Base-by-base conservation (phyloP, 2,797 vertebrate genomes). In the Oceanodroma leucorhoa region DNA sequence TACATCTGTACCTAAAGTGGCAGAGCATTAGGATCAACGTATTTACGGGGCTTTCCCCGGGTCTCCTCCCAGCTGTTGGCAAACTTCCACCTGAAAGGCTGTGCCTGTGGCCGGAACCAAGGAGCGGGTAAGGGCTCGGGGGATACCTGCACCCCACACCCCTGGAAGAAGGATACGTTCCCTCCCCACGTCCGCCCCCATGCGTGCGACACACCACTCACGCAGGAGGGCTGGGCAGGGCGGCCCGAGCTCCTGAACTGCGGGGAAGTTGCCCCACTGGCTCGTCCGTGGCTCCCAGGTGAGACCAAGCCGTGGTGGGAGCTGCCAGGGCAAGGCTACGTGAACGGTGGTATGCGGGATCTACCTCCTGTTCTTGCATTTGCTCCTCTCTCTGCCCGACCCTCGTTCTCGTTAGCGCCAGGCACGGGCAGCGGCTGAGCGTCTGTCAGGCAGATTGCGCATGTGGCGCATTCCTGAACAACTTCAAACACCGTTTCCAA, bases 371-470 rank as follows among this genome's bases (percentile, higher is more conserved):
- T 40, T 62, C 30, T 29, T 57, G 73, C 9, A 3, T 32, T 80
- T 64, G 36, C 17, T 72, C 45, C 41, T 65, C 12, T 14, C 67
- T 50, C 75, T 51, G 14, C 55, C 45, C 41, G 29, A 43, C 32
- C n/a, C 67, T 38, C 1, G 0, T 18, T 32, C 53, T 36, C 2
- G 0, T 18, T 30, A 89, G 62, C 1, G 0, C 24, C 51, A 67
- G 83, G 43, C 77, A 58, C n/a, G 48, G 58, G 10, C 54, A 55
- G 76, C 0, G 1, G 30, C 48, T 27, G n/a, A 30, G 78, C 0
- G 0, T 43, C 78, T 82, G 58, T 76, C 20, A 7, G 81, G 93
- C 91, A 96, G 80, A 82, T 53, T 53, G 60, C 4, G 3, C 58
- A 7, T 19, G 24, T 14, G 57, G 54, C 5, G 1, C 77, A 46